Conservation (phyloP, 2,113 vertebrate genomes). For the Chaetura pelagica region DNA sequence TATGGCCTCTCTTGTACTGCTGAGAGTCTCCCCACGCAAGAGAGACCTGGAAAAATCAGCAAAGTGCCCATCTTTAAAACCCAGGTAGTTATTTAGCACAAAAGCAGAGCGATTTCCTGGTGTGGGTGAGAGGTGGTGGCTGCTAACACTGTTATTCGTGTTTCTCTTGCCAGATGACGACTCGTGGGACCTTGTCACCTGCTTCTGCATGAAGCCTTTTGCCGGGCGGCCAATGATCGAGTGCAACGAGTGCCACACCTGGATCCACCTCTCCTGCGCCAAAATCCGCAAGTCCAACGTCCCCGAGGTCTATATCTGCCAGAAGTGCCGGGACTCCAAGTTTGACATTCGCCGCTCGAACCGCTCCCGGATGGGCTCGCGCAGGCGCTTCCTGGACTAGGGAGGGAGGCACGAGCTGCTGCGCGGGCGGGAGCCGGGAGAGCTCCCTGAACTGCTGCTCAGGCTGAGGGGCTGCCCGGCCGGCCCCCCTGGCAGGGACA, state of each 20-base stretch:
- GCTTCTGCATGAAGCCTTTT: conserved; percentile 98
- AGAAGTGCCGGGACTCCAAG: conserved; percentile 92
- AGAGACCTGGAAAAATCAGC: background rate
- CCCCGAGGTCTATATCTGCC: conserved; percentile 95
- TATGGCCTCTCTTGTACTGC: background rate
- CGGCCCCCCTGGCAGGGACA: background rate
- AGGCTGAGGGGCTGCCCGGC: conserved; percentile 41
- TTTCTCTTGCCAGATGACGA: conserved; percentile 85
- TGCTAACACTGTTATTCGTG: rapidly evolving
- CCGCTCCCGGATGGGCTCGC: conserved; percentile 90
- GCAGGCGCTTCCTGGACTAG: conserved; percentile 92
- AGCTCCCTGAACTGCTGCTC: conserved; percentile 68
- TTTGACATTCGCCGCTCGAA: conserved; percentile 93
- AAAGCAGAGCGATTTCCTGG: background rate
- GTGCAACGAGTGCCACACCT: conserved; percentile 94
- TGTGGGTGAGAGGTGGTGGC: rapidly evolving
- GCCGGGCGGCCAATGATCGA: conserved; percentile 98
- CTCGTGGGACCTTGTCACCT: conserved; percentile 97
- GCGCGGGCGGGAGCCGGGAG: background rate
- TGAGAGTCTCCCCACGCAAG: background rate
- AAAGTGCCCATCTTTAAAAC: background rate
- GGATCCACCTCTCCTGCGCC: conserved; percentile 97
- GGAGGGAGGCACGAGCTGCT: background rate
- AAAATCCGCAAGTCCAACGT: conserved; percentile 98
- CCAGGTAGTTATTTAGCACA: rapidly evolving